phyloP scores from a whole-genome alignment of 2,888 invertebrate species.

The Oscheius sp. region DNA sequence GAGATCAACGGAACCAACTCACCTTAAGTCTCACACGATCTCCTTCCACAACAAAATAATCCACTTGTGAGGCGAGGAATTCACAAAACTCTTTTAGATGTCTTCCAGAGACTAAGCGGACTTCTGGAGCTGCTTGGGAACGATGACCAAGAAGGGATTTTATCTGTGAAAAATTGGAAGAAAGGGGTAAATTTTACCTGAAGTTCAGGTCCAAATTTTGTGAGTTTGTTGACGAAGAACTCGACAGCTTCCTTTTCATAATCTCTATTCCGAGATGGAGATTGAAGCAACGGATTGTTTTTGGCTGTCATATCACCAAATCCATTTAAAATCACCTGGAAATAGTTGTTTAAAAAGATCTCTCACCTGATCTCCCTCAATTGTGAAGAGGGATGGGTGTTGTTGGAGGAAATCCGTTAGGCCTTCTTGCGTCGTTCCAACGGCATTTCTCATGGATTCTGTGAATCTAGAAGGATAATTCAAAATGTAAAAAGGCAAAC shows the following conservation, averaged over 20 bases:
- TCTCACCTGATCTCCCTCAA: conserved; percentile 81
- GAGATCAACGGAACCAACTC: not conserved
- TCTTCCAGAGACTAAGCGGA: conserved; percentile 92
- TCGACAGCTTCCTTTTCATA: conserved; percentile 95
- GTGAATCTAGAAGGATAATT: conserved; percentile 78
- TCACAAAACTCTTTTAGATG: conserved; percentile 92
- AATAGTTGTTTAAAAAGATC: not conserved
- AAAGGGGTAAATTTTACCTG: conserved; percentile 73
- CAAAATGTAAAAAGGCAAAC: not conserved
- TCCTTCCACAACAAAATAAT: conserved; percentile 81
- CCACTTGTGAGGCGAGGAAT: conserved; percentile 84
- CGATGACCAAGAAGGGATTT: conserved; percentile 94
- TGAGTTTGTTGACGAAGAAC: conserved; percentile 92
- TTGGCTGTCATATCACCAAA: conserved; percentile 70
- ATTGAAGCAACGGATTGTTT: conserved; percentile 65
- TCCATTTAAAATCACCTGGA: conserved; percentile 66
- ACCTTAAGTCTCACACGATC: conserved; percentile 67
- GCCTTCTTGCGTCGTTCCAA: conserved; percentile 73
- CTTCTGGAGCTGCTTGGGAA: conserved; percentile 89
- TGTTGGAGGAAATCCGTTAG: conserved; percentile 87
- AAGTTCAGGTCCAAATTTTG: conserved; percentile 95
- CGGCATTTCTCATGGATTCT: conserved; percentile 90
- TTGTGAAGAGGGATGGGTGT: conserved; percentile 88
- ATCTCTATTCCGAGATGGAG: conserved; percentile 73
- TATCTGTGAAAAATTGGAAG: conserved; percentile 73